phyloP scores from a whole-genome alignment of 2,888 invertebrate species.

The Pristionchus maxplancki region DNA sequence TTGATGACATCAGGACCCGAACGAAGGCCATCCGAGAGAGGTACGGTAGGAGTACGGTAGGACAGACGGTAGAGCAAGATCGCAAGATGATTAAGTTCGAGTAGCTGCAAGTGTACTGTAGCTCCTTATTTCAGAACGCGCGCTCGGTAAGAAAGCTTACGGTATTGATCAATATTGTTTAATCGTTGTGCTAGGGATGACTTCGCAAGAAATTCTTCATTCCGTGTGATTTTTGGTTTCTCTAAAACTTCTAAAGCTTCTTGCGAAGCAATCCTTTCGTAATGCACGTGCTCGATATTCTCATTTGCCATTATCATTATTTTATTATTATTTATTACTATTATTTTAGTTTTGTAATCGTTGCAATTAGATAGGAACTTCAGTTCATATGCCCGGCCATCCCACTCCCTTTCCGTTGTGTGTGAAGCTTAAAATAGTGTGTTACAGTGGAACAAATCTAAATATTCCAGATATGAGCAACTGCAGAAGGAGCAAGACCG shows the following conservation, averaged over 20 bases:
- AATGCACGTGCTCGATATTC: background rate
- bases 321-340: no score
- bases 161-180: slow-evolving; percentile 21
- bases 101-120: background rate
- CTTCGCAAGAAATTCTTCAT: background rate
- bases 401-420: slow-evolving; percentile 22
- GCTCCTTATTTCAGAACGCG: slow-evolving; percentile 28
- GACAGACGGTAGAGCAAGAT: background rate
- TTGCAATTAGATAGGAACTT: background rate
- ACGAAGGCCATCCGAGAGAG: slow-evolving; percentile 88
- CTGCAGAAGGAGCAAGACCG: slow-evolving; percentile 44
- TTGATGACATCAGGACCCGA: slow-evolving; percentile 93
- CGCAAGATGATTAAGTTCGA: background rate
- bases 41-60: slow-evolving; percentile 53
- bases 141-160: slow-evolving; percentile 27
- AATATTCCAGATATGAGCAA: slow-evolving; percentile 36
- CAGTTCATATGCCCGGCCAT: background rate
- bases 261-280: background rate
- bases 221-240: background rate
- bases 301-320: background rate
- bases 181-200: slow-evolving; percentile 21
- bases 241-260: background rate
- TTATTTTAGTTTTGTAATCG: background rate
- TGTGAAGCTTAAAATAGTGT: background rate
- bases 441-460: background rate